Percentiles rank a stretch among this genome's conserved stretches.
phyloP scores from a whole-genome alignment of 92 coral and sea anemone species.

The Montipora capitata region DNA sequence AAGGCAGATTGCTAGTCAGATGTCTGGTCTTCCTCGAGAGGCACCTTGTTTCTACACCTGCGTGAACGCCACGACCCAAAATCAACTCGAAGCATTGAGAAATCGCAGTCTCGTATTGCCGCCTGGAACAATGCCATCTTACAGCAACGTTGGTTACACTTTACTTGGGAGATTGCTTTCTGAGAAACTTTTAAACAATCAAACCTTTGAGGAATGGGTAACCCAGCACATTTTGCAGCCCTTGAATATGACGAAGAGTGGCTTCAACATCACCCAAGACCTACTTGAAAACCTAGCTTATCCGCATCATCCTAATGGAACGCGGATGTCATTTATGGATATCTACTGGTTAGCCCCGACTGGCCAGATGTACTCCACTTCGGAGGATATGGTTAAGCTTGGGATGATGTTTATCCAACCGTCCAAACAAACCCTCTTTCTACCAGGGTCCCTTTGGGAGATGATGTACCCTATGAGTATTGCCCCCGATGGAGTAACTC shows the following conservation, averaged over 20 bases:
- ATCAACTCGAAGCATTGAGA: slow-evolving; percentile 64
- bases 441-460: slow-evolving; percentile 30
- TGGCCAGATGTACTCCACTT: slow-evolving; percentile 61
- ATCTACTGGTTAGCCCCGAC: slow-evolving; percentile 52
- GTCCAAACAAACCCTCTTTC: slow-evolving; percentile 33
- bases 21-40: slow-evolving; percentile 84
- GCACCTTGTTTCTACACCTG: slow-evolving; percentile 80
- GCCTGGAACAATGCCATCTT: slow-evolving; percentile 79
- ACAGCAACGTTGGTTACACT: slow-evolving; percentile 85
- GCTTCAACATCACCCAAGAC: slow-evolving; percentile 39
- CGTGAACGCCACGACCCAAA: slow-evolving; percentile 41
- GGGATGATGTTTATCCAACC: slow-evolving; percentile 50
- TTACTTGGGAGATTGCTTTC: slow-evolving; percentile 75
- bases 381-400: slow-evolving; percentile 53
- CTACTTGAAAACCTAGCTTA: slow-evolving; percentile 50
- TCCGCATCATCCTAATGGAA: slow-evolving; percentile 18
- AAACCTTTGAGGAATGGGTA: slow-evolving; percentile 53
- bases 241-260: slow-evolving; percentile 34
- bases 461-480: slow-evolving; percentile 42
- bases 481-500: slow-evolving; percentile 48
- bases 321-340: slow-evolving; percentile 17
- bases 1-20: slow-evolving; percentile 79
- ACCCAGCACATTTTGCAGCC: slow-evolving; percentile 28
- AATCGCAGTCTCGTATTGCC: slow-evolving; percentile 58
- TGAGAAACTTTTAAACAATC: slow-evolving; percentile 38